Percentiles rank a stretch among this genome's conserved stretches.
Conservation (phyloP, 2,113 vertebrate species). For the Paraplagusia blochii region DNA sequence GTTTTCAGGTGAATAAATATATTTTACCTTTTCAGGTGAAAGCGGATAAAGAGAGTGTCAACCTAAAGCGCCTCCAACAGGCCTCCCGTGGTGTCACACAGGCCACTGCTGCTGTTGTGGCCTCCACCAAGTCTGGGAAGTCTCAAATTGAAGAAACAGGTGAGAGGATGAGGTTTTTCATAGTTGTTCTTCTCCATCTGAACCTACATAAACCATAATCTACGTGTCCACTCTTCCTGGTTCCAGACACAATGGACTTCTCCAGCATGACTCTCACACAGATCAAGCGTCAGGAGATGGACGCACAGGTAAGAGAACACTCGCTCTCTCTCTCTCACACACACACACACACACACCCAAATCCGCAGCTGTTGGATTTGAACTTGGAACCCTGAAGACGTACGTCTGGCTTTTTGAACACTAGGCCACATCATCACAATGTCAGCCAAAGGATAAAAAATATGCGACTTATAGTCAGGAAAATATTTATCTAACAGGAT, state of each 20-base stretch:
- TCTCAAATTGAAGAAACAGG: conserved; percentile 93
- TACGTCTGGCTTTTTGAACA: too few relatives aligned
- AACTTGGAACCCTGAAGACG: too few relatives aligned
- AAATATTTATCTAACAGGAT: too few relatives aligned
- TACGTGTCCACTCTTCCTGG: background rate
- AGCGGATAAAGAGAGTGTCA: conserved; percentile 89
- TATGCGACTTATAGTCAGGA: too few relatives aligned
- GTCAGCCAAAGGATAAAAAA: too few relatives aligned
- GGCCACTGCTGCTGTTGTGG: conserved; percentile 87
- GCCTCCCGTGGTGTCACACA: conserved; percentile 90
- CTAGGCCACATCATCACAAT: too few relatives aligned
- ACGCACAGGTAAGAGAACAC: conserved; percentile 82
- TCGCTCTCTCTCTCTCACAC: too few relatives aligned
- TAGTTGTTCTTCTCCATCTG: too few relatives aligned
- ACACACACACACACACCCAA: too few relatives aligned
- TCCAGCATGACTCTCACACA: conserved; percentile 94
- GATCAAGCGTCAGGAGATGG: conserved; percentile 98
- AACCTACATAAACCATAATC: too few relatives aligned
- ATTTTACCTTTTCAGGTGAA: conserved; percentile 81
- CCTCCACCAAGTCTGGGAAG: conserved; percentile 90
- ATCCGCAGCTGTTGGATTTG: too few relatives aligned
- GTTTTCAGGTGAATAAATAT: too few relatives aligned
- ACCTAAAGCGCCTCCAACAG: conserved; percentile 85
- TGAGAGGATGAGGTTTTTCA: conserved; percentile 46
- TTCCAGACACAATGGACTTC: conserved; percentile 92